Base-by-base conservation (phyloP, 2,888 invertebrate genomes). In the Chorisops tibialis region DNA sequence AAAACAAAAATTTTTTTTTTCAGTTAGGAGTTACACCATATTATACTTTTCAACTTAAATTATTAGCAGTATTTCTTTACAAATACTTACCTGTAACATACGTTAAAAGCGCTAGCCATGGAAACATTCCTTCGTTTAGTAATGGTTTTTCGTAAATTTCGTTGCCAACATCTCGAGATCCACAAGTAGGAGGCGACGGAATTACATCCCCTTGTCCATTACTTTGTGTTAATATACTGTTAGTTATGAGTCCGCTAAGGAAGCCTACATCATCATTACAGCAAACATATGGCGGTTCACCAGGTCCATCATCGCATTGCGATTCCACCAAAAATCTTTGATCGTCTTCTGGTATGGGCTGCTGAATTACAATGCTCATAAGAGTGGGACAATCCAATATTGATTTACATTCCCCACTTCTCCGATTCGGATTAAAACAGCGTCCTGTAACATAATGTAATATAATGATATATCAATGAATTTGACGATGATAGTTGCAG, bases 361-460 rank as follows among this genome's bases (percentile, higher is more conserved):
- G n/a, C 35, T 67, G 63, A 30, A 67, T 65, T 3, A 77, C 37
- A 1, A 74, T 56, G 4, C 64, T 64, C 2, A 74, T 35, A 1
- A 78, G 49, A 19, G 69, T 66, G 18, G 72, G 70, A 56, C 78
- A 78, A 7, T 75, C 70, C 62, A 74, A 73, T 35, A 78, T 67
- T 9, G 76, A 75, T 19, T 72, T 63, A 61, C 78, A 78, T 24
- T 62, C 56, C 22, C 76, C 78, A 19, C 37, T 38, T 21, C 69
- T 69, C n/a, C 67, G 65, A 54, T 76, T 76, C 6, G 77, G 78
- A 69, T 75, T 78, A 3, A 11, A 54, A 83, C 88, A 71, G 11
- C 9, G 30, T 7, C 41, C 54, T 54, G 24, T 14, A 54, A 54
- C n/a, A n/a, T n/a, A n/a, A n/a, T n/a, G n/a, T n/a, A n/a, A n/a